Base-by-base conservation (phyloP, 1,140 invertebrate species). In the Colletes latitarsis region DNA sequence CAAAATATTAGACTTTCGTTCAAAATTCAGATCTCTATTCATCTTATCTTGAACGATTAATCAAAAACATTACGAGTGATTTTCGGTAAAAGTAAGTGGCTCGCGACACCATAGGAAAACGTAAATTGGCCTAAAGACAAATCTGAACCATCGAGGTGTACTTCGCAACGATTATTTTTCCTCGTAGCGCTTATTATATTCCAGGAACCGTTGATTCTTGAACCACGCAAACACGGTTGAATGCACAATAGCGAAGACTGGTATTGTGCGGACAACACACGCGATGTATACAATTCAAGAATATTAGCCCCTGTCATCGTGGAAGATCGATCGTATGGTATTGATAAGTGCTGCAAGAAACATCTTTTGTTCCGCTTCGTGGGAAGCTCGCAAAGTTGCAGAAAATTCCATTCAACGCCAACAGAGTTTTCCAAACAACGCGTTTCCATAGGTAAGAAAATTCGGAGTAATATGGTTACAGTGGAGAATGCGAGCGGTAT, bases 361-460 rank as follows among this genome's bases (percentile, higher is more conserved):
- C 46, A 52, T 63, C 77, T 55, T 72, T 78, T 64, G 77, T 73
- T 21, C 14, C 49, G 46, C 9, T 14, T 69, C 41, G 15, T n/a
- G 9, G 15, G 70, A 67, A 30, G 9, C 19, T 5, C 30, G 14
- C 10, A 12, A 43, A 58, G 55, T 58, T 10, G 17, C 10, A 49
- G 55, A 75, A 66, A 66, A 21, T 21, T 14, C 19, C 19, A 8
- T 9, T 49, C 49, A 46, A 4, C 12, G 53, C 53, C 6, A 55
- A 14, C 12, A 5, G 53, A 5, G 12, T 57, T 43, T 9, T 17
- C 19, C 68, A n/a, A 9, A n/a, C 10, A 52, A 12, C 21, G 58
- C 15, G 4, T 21, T 14, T 21, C 3, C n/a, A 17, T 8, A 46
- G 43, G 9, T 46, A 9, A 46, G 43, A 3, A 9, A 46, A 46